phyloP scores from a whole-genome alignment of 2,888 invertebrate genomes.

The Dolichopus griseipennis region DNA sequence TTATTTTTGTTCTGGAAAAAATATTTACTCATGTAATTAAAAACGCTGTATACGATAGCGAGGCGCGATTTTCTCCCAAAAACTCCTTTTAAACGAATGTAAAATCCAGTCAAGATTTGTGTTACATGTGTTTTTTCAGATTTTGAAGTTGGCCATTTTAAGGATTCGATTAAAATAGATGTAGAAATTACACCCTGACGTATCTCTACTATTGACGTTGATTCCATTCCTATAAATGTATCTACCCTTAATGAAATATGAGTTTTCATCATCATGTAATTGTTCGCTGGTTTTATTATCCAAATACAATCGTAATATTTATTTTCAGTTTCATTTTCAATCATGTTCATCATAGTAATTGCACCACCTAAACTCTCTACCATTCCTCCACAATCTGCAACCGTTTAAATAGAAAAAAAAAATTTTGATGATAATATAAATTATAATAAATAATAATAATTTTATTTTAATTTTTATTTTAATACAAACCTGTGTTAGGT shows the following conservation, averaged over 20 bases:
- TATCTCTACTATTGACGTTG: constrained; percentile 54
- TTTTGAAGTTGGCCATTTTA: constrained; percentile 48
- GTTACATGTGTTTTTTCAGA: constrained; percentile 51
- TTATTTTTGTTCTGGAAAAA: no score
- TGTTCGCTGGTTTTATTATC: constrained; percentile 58
- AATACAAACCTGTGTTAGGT: constrained; percentile 36
- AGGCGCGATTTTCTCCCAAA: constrained; percentile 55
- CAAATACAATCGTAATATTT: constrained; percentile 61
- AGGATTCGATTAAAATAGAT: constrained; percentile 49
- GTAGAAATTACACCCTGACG: constrained; percentile 60
- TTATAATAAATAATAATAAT: background rate
- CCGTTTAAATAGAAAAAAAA: constrained; percentile 22
- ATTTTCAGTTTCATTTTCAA: constrained; percentile 47
- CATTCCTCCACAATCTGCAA: constrained; percentile 58
- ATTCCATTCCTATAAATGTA: constrained; percentile 53
- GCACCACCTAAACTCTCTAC: constrained; percentile 62
- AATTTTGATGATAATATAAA: background rate
- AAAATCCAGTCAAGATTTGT: constrained; percentile 56
- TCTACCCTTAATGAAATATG: constrained; percentile 56
- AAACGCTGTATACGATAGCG: constrained; percentile 60
- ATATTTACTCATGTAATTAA: constrained; percentile 55
- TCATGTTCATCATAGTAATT: constrained; percentile 69
- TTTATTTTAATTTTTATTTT: no score
- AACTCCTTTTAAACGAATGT: constrained; percentile 56
- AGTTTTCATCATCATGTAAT: constrained; percentile 56